phyloP scores from a whole-genome alignment of 2,797 vertebrate species.

The Rhincodon typus region DNA sequence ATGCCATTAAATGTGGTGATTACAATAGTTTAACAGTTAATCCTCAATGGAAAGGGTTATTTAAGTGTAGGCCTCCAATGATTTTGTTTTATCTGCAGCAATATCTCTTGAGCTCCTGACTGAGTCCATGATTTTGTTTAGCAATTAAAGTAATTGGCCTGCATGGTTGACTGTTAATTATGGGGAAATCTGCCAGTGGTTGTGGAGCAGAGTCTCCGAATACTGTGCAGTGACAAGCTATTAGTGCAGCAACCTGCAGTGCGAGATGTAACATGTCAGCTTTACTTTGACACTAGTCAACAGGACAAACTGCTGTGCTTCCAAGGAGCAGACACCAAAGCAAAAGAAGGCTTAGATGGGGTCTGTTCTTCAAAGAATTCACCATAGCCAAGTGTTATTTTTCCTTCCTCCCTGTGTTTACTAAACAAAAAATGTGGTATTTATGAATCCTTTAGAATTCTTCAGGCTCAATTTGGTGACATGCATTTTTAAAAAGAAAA shows the following conservation, averaged over 20 bases:
- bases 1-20: not conserved
- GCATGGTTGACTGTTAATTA: slow-evolving; percentile 33
- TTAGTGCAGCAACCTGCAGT: slow-evolving; percentile 33
- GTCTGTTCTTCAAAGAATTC: not conserved
- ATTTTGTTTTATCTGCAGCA: not conserved
- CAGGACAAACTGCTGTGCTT: slow-evolving; percentile 28
- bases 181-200: slow-evolving; percentile 33
- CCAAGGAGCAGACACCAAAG: not conserved
- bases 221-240: slow-evolving; percentile 26
- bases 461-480: slow-evolving; percentile 14
- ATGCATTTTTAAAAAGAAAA: not conserved
- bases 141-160: slow-evolving; percentile 41
- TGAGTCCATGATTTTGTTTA: slow-evolving; percentile 36
- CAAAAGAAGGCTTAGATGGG: not conserved
- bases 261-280: slow-evolving; percentile 24
- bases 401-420: not conserved
- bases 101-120: not conserved
- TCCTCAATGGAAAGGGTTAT: not conserved
- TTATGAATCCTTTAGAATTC: not conserved
- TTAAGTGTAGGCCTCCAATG: not conserved
- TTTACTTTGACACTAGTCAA: slow-evolving; percentile 29
- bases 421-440: not conserved
- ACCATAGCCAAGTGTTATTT: not conserved
- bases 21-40: not conserved
- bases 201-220: not conserved